Base-by-base conservation (phyloP, 2,888 invertebrate genomes). In the Aleiodes testaceus region DNA sequence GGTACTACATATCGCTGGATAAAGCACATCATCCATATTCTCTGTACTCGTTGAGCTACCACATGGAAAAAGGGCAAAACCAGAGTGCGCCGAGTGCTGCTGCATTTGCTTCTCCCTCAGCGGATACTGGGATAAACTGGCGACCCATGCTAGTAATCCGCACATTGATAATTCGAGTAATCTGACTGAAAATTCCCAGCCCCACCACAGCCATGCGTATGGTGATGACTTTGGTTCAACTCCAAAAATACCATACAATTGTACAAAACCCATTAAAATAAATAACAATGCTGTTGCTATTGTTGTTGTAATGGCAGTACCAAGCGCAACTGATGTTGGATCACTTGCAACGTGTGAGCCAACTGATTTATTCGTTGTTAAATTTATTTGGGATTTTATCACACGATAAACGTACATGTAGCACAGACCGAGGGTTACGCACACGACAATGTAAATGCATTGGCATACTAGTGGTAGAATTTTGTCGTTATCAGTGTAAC, bases 101-200 rank as follows among this genome's bases (percentile, higher is more conserved):
- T 85, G 85, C 52, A 85, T 70, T 74, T 86, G 85, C 82, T 95
- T 95, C 82, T 95, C 95, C 69, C 95, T 91, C 77, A 87, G 67
- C 0, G 86, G 85, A 76, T 83, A 87, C 67, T 93, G 93, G 66
- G 93, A 89, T 22, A 94, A 89, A 66, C 96, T 95, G 59, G 95
- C 95, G 9, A 97, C 96, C 91, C 96, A 97, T 0, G 94, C 94
- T 79, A 96, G 90, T 68, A 96, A 89, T 3, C 94, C 93, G 79
- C 97, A 95, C 81, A 97, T 94, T n/a, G 93, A 92, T 55, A 97
- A 92, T 88, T 97, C 97, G 66, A 96, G 91, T 5, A 96, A 89
- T 26, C 97, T 91, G 66, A 96, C 91, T 0, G 94, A 93, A 82
- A 96, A 93, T 84, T 97, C 96, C 88, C 95, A 97, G 18, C 95